Conservation (phyloP, 2,888 invertebrate species). For the Hanleya hanleyi region DNA sequence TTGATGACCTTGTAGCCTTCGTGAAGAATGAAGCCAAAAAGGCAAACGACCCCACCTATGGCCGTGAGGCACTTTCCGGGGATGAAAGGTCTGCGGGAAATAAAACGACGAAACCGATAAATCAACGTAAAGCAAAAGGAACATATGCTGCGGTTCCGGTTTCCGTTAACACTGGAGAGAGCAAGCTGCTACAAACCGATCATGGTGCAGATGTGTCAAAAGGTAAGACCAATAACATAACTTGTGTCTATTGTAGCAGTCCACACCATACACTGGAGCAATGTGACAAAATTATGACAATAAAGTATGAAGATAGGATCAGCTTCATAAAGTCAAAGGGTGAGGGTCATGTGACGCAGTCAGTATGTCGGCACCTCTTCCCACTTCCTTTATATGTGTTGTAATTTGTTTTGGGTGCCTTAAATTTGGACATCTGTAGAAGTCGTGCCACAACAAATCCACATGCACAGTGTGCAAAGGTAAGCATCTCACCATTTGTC, state of each 20-base stretch:
- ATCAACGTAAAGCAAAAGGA: no score
- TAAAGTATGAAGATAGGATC: neutral
- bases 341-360: no score
- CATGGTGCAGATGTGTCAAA: no score
- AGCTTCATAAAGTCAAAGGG: neutral
- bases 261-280: neutral
- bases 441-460: neutral
- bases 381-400: neutral
- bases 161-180: no score
- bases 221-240: no score
- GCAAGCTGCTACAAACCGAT: no score
- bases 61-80: slow-evolving; percentile 8
- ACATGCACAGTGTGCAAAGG: slow-evolving; percentile 6
- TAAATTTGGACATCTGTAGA: slow-evolving; percentile 3
- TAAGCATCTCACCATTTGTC: slow-evolving; percentile 11
- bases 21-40: slow-evolving; percentile 14
- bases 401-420: slow-evolving; percentile 19
- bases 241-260: neutral
- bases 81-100: neutral
- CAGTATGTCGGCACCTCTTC: no score
- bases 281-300: neutral
- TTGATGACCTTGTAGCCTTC: slow-evolving; percentile 7
- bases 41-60: slow-evolving; percentile 26
- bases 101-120: no score
- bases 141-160: no score